Evolutionary conservation across 2,888 invertebrate genomes (phyloP), one percentile per base, ranked within the genome.

Genomic region (Copidosoma aretas): DNA sequence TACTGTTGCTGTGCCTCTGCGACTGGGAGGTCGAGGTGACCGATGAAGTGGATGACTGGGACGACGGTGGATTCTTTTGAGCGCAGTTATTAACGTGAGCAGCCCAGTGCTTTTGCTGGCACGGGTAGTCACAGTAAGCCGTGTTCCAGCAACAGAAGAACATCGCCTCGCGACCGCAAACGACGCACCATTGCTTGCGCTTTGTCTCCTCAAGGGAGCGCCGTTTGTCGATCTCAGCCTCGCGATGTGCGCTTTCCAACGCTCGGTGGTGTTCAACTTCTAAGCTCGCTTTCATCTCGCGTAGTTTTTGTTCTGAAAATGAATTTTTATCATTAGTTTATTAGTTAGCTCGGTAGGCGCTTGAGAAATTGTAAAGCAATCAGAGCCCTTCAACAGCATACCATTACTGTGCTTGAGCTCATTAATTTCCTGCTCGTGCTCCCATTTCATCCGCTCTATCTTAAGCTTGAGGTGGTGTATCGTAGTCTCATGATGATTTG

Each of bases 141-240:
- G 96, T 96, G 85, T 96, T 97, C 96, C 97, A 97, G 81, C 97
- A 97, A 80, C 97, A 97, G 84, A 95, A 95, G 83, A 94, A 94
- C 76, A 92, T 90, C 0, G 97, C 94, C 84, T 96, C 96, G 75
- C 92, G 91, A 52, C 89, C 88, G 84, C 97, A 97, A 80, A 90
- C 88, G 0, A 93, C 91, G 83, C 97, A 97, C 97, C 97, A 97
- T 81, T 95, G 95, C 80, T 93, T 95, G 53, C 90, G 88, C 85
- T 97, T 97, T 12, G 93, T 89, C 63, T 91, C 90, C 68, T 90
- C 90, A 46, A 96, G 88, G n/a, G 91, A 89, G 21, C 89, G 87
- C 54, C 90, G 86, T 52, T 91, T 88, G 66, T 95, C 94, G 0
- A 86, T 77, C 77, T 93, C 92, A 68, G 89, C 88, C 67, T 89